A percentile compares a stretch with the other conserved stretches of the same genome.
Conservation (phyloP, 1,140 invertebrate species). For the Homalodisca vitripennis region DNA sequence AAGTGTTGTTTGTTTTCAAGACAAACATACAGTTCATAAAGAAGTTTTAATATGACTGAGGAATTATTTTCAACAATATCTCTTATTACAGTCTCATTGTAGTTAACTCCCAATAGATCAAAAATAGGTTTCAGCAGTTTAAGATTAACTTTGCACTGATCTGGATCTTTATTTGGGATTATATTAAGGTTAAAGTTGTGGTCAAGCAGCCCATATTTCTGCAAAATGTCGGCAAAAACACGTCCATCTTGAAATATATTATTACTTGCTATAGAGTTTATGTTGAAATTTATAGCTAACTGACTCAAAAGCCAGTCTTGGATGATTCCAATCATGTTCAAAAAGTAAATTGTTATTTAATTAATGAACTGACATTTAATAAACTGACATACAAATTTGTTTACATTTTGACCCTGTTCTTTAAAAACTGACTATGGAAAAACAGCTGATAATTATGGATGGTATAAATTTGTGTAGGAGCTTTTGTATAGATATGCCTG, state of each 20-base stretch:
- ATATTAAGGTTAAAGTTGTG: neutral
- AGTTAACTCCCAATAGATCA: constrained; percentile 32
- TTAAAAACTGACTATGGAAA: too few species aligned
- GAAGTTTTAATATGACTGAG: constrained; percentile 52
- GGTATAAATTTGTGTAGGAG: too few species aligned
- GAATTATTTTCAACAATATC: constrained; percentile 54
- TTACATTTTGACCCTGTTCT: too few species aligned
- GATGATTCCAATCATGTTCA: constrained; percentile 11
- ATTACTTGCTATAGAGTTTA: neutral
- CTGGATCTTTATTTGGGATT: neutral
- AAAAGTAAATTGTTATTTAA: too few species aligned
- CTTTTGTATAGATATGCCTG: too few species aligned
- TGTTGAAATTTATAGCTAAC: constrained; percentile 1
- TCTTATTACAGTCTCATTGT: constrained; percentile 50
- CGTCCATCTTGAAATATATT: constrained; percentile 25
- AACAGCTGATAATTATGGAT: too few species aligned
- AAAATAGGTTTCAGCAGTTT: neutral
- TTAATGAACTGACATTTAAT: too few species aligned
- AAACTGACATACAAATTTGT: too few species aligned
- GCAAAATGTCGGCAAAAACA: constrained; percentile 11
- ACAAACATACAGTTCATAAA: constrained; percentile 59
- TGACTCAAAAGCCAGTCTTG: constrained; percentile 1
- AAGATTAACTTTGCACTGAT: neutral
- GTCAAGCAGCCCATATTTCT: constrained; percentile 3
- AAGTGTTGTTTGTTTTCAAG: constrained; percentile 56